These are phyloP conservation scores for Acronicta aceris DNA, from an alignment of 2,888 invertebrate genomes.

Conservation along the genomic window DNA sequence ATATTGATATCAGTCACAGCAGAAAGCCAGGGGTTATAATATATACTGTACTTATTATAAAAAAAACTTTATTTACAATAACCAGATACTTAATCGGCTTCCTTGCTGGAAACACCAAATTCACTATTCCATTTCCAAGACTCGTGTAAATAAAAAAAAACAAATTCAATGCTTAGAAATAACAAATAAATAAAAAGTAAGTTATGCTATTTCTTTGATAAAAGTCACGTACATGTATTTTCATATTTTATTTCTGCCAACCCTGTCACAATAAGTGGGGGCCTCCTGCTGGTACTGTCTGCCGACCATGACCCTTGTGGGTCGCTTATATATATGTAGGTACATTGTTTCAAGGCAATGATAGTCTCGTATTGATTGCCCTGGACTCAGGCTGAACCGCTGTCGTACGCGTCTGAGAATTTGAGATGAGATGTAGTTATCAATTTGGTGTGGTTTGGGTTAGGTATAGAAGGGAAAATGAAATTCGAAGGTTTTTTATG, in stretches of 20 bases:
- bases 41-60: too few relatives aligned
- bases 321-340: constrained; percentile 27
- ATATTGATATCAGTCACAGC: too few relatives aligned
- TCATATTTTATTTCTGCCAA: constrained; percentile 18
- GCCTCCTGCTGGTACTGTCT: constrained; percentile 34
- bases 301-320: constrained; percentile 51
- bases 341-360: constrained; percentile 45
- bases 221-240: too few relatives aligned
- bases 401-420: constrained; percentile 5
- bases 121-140: too few relatives aligned
- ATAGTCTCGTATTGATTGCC: constrained; percentile 47
- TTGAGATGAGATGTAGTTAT: constrained; percentile 11
- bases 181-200: too few relatives aligned
- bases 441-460: not conserved
- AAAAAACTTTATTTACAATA: too few relatives aligned
- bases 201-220: too few relatives aligned
- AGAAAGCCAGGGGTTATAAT: too few relatives aligned
- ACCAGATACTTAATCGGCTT: too few relatives aligned
- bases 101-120: too few relatives aligned
- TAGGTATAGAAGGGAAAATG: not conserved
- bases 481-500: not conserved
- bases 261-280: constrained; percentile 38
- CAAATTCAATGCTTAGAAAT: too few relatives aligned
- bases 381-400: constrained; percentile 1
- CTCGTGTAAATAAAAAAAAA: too few relatives aligned